phyloP scores from a whole-genome alignment of 2,888 invertebrate species.

The Drosophila rubida region DNA sequence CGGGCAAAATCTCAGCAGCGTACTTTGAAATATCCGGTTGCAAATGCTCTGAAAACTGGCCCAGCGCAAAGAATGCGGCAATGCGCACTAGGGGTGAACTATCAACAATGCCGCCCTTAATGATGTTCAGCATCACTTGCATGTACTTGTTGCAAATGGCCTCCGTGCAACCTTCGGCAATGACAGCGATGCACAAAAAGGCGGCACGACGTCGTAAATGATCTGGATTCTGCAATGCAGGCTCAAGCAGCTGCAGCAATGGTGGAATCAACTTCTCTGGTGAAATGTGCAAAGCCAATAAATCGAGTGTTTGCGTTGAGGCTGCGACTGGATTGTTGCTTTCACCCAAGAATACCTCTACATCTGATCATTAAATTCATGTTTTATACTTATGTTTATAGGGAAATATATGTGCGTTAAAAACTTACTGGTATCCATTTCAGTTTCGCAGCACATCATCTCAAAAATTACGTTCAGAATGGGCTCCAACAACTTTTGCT shows the following conservation, averaged over 20 bases:
- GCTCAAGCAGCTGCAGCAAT: constrained; percentile 88
- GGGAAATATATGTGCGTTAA: neutral
- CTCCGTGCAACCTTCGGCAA: constrained; percentile 92
- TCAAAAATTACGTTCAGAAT: constrained; percentile 89
- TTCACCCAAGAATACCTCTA: constrained; percentile 88
- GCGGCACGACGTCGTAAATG: constrained; percentile 89
- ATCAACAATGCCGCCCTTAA: constrained; percentile 90
- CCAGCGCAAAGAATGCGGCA: constrained; percentile 91
- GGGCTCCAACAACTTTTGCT: constrained; percentile 89
- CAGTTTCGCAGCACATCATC: constrained; percentile 88
- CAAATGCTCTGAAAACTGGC: constrained; percentile 92
- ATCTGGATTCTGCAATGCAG: constrained; percentile 87
- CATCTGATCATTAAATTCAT: constrained; percentile 65
- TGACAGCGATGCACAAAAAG: constrained; percentile 90
- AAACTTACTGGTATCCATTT: constrained; percentile 87
- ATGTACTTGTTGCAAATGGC: constrained; percentile 90
- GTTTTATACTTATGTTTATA: neutral
- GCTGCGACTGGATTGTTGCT: constrained; percentile 89
- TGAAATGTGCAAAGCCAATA: constrained; percentile 90
- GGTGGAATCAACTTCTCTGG: constrained; percentile 91
- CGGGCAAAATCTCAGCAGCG: constrained; percentile 89
- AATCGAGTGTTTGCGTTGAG: constrained; percentile 91
- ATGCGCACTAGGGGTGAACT: constrained; percentile 88
- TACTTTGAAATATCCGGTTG: constrained; percentile 92
- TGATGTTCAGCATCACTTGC: constrained; percentile 88